Evolutionary conservation across 2,797 vertebrate genomes (phyloP).

Genomic region (Bradypodion pumilum): DNA sequence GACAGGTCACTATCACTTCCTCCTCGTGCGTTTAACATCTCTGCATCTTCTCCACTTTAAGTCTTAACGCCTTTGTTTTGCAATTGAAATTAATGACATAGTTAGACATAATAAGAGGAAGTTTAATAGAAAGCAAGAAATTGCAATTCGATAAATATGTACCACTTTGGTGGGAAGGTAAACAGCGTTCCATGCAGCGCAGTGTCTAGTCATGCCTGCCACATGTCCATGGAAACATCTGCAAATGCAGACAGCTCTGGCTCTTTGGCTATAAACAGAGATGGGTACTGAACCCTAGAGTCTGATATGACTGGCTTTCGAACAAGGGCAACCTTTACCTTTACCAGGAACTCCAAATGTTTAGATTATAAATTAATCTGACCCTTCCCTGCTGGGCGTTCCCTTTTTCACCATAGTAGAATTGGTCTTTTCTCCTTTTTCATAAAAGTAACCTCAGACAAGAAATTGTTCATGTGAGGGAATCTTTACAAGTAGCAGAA

Average conservation of each 20-base stretch:
- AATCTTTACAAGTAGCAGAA: conserved; percentile 84
- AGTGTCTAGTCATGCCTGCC: no score
- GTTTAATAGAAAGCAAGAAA: conserved; percentile 84
- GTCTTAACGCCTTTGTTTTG: conserved; percentile 73
- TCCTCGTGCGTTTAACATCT: conserved; percentile 41
- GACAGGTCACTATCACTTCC: conserved; percentile 58
- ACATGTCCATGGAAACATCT: no score
- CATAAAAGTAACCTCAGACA: conserved; percentile 86
- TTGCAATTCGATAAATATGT: no score
- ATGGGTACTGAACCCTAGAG: no score
- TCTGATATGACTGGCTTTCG: no score
- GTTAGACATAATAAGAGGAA: conserved; percentile 82
- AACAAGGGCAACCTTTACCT: no score
- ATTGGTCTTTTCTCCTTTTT: conserved; percentile 83
- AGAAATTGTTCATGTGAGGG: conserved; percentile 91
- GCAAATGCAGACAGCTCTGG: no score
- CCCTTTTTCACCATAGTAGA: conserved; percentile 81
- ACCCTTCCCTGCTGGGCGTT: conserved; percentile 76
- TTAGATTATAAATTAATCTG: conserved; percentile 88
- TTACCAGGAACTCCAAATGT: conserved; percentile 84
- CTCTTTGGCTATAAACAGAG: no score
- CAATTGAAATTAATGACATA: conserved; percentile 80
- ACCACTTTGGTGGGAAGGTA: no score
- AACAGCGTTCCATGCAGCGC: no score
- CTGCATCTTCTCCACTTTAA: conserved; percentile 67